phyloP scores from a whole-genome alignment of 2,888 invertebrate genomes.

The Macrophya alboannulata region DNA sequence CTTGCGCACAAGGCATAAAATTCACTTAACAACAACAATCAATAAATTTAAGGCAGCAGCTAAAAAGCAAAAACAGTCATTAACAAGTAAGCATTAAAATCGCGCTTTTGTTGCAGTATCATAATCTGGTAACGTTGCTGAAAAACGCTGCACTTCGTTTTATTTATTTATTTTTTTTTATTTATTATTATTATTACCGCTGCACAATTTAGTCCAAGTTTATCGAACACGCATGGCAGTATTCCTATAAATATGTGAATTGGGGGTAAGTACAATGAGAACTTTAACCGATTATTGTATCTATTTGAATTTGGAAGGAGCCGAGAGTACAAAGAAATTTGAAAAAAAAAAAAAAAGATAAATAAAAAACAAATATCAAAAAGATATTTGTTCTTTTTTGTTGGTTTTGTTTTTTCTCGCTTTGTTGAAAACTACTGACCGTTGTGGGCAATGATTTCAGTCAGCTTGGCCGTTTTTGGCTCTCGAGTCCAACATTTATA shows the following conservation, averaged over 20 bases:
- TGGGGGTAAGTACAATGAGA: slow-evolving; percentile 31
- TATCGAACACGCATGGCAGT: slow-evolving; percentile 18
- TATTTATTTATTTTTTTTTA: not conserved
- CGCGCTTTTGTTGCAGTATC: not conserved
- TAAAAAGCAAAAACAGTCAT: not conserved
- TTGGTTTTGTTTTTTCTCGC: not conserved
- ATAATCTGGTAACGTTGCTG: not conserved
- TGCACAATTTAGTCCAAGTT: not conserved
- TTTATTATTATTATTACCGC: not conserved
- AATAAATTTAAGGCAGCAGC: slow-evolving; percentile 24
- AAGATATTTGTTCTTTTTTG: not conserved
- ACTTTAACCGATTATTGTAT: slow-evolving; percentile 1
- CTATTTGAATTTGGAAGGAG: slow-evolving; percentile 16
- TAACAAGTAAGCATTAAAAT: not conserved
- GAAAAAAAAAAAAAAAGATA: not conserved
- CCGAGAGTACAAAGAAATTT: slow-evolving; percentile 5
- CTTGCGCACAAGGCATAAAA: slow-evolving; percentile 47
- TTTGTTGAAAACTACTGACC: slow-evolving; percentile 39
- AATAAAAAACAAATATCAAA: too few species aligned
- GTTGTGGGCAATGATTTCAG: slow-evolving; percentile 51
- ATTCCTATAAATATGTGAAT: slow-evolving; percentile 28
- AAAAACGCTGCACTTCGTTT: not conserved
- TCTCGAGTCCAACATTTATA: slow-evolving; percentile 40
- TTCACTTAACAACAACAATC: not conserved
- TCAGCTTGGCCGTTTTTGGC: slow-evolving; percentile 41